Conservation (phyloP, 2,888 invertebrate species). For the Rotaria magnacalcarata region DNA sequence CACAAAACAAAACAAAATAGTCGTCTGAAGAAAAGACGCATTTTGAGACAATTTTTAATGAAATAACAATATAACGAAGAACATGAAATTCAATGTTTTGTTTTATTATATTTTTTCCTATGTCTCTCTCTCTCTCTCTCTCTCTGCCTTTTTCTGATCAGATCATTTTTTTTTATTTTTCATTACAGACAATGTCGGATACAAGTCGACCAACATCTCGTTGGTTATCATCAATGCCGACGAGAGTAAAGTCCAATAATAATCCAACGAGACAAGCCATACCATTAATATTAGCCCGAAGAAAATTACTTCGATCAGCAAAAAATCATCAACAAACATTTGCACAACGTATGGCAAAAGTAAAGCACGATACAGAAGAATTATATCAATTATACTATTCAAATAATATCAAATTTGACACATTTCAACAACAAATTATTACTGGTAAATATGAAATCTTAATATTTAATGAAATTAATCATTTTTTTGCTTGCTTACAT, state of each 20-base stretch:
- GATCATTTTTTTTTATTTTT: not conserved
- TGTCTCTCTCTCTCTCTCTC: too few relatives aligned
- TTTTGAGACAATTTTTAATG: not conserved
- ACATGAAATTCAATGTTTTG: too few relatives aligned
- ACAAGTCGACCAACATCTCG: not conserved
- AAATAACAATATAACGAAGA: not conserved
- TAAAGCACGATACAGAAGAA: not conserved
- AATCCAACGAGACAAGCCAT: not conserved
- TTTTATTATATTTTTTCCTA: not conserved
- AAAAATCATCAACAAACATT: not conserved
- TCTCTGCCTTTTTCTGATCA: not conserved
- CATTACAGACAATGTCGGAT: not conserved
- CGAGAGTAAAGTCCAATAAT: not conserved
- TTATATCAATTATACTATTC: constrained; percentile 5
- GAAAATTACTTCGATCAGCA: not conserved
- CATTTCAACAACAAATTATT: not conserved
- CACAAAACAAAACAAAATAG: not conserved
- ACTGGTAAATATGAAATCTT: not conserved
- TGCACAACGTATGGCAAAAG: not conserved
- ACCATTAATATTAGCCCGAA: not conserved
- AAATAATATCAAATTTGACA: not conserved
- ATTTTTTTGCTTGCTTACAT: not conserved
- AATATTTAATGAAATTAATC: too few relatives aligned
- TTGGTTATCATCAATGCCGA: not conserved
- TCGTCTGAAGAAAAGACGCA: not conserved